A percentile compares a stretch with the other conserved stretches of the same genome.
phyloP scores from a whole-genome alignment of 2,113 vertebrate species.

The Seriola quinqueradiata region DNA sequence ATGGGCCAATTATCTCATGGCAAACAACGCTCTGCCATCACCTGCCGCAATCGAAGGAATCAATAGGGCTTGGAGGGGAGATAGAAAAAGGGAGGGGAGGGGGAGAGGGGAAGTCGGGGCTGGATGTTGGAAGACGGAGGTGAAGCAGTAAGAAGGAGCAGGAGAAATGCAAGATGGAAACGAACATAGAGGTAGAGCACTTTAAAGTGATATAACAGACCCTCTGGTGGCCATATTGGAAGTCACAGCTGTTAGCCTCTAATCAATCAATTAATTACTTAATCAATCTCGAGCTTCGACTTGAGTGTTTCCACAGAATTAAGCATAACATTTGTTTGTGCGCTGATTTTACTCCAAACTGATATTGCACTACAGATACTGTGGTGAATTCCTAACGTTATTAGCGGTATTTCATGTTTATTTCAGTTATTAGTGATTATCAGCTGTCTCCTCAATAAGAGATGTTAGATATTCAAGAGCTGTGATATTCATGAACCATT shows the following conservation, averaged over 20 bases:
- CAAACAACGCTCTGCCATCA: slow-evolving; percentile 75
- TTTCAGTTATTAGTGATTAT: too few species aligned
- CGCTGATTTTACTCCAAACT: neutral
- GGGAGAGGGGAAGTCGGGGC: neutral
- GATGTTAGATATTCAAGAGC: too few species aligned
- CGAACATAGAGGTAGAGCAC: neutral
- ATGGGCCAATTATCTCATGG: slow-evolving; percentile 82
- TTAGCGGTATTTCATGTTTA: too few species aligned
- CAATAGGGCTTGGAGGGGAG: slow-evolving; percentile 66
- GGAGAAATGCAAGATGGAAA: neutral
- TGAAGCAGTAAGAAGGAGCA: slow-evolving; percentile 10
- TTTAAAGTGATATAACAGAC: slow-evolving; percentile 1
- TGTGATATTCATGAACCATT: too few species aligned
- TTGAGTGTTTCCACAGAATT: neutral
- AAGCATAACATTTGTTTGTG: neutral
- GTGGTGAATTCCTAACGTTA: too few species aligned
- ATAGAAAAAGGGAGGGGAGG: slow-evolving; percentile 10
- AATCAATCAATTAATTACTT: neutral
- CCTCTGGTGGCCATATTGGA: neutral
- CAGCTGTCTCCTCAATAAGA: too few species aligned
- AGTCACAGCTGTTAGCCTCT: neutral
- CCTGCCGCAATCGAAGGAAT: slow-evolving; percentile 77
- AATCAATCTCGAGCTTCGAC: neutral
- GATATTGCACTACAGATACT: too few species aligned
- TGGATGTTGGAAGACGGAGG: neutral